Percentiles rank a stretch among this genome's conserved stretches.
Conservation (phyloP, 2,113 vertebrate species). For the Amphilophus citrinellus region DNA sequence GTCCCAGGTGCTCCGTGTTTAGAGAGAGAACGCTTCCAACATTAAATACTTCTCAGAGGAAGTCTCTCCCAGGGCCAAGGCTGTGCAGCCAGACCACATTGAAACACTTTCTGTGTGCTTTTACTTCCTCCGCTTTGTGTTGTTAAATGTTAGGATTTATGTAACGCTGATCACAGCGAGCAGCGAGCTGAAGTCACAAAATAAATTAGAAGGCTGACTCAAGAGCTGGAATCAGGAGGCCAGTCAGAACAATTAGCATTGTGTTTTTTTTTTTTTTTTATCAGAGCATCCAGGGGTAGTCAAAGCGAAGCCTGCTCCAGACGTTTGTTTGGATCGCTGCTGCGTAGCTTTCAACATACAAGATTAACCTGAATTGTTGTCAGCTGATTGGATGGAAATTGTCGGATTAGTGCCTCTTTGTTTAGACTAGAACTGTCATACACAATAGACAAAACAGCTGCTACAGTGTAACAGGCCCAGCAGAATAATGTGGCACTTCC, state of each 20-base stretch:
- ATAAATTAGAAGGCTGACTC: slow-evolving; percentile 46
- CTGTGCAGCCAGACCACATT: slow-evolving; percentile 71
- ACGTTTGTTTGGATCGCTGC: slow-evolving; percentile 67
- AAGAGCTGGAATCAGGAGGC: slow-evolving; percentile 42
- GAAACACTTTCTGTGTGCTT: slow-evolving; percentile 75
- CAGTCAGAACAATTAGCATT: slow-evolving; percentile 62
- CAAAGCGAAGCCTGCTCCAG: slow-evolving; percentile 25
- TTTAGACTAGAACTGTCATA: slow-evolving; percentile 77
- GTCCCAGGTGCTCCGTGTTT: slow-evolving; percentile 85
- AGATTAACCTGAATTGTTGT: slow-evolving; percentile 77
- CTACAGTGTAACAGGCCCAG: slow-evolving; percentile 62
- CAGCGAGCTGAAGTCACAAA: slow-evolving; percentile 47
- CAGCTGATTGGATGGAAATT: slow-evolving; percentile 73
- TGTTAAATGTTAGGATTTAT: slow-evolving; percentile 75
- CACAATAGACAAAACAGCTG: slow-evolving; percentile 72
- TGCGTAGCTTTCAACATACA: slow-evolving; percentile 64
- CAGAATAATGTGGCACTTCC: slow-evolving; percentile 54
- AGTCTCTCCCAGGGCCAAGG: slow-evolving; percentile 77
- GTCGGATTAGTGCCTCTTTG: slow-evolving; percentile 74
- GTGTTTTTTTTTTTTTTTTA: slow-evolving; percentile 38
- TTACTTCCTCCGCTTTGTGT: slow-evolving; percentile 72
- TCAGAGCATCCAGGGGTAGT: slow-evolving; percentile 41
- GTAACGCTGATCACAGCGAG: slow-evolving; percentile 70
- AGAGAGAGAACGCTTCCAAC: slow-evolving; percentile 79
- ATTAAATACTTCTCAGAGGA: slow-evolving; percentile 81